Evolutionary conservation across 2,113 vertebrate genomes (phyloP).

Genomic region (Gnathonemus longibarbis): DNA sequence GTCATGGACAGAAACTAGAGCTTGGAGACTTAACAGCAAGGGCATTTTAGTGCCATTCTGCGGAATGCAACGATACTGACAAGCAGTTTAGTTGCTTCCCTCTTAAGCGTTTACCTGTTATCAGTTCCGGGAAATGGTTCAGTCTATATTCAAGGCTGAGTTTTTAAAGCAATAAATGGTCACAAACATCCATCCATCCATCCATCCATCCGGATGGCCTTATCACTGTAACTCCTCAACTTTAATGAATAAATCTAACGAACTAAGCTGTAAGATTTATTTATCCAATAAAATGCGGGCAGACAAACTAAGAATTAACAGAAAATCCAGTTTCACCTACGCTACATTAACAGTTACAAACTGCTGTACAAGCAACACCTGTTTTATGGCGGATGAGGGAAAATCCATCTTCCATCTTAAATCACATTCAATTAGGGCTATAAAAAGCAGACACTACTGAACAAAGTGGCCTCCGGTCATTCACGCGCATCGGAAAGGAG

Average conservation of each 20-base stretch:
- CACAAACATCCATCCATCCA: background rate
- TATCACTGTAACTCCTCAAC: background rate
- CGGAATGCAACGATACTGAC: background rate
- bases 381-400: background rate
- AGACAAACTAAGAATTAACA: background rate
- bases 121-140: background rate
- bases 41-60: background rate
- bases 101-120: background rate
- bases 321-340: background rate
- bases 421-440: background rate
- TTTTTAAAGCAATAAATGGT: background rate
- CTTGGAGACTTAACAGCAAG: background rate
- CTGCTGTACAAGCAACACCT: constrained; percentile 1
- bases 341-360: background rate
- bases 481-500: background rate
- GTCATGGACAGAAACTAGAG: background rate
- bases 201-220: background rate
- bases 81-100: background rate
- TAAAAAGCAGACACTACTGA: background rate
- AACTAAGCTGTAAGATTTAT: background rate
- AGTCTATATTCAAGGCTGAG: background rate
- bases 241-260: background rate
- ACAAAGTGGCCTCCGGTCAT: background rate
- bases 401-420: background rate
- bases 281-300: background rate